Conservation (phyloP, 1,140 invertebrate genomes). For the Drosophila novamexicana region DNA sequence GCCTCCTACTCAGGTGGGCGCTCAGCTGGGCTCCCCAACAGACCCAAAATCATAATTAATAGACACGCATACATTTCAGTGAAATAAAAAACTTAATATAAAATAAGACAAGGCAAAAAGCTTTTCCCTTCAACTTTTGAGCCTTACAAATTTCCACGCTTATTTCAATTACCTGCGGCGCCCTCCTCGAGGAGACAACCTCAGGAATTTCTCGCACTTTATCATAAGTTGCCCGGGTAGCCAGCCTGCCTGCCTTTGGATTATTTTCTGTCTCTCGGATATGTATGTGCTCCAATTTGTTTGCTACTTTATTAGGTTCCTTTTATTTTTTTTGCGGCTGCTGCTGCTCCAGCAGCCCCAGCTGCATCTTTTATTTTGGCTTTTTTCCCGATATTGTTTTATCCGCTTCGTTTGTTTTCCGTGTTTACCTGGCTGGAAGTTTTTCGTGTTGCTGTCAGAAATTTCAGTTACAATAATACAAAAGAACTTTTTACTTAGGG, state of each 20-base stretch:
- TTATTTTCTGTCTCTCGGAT: slow-evolving; percentile 59
- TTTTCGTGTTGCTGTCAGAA: slow-evolving; percentile 63
- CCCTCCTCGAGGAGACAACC: slow-evolving; percentile 36
- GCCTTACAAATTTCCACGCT: slow-evolving; percentile 76
- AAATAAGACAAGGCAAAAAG: slow-evolving; percentile 48
- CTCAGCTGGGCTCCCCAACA: slow-evolving; percentile 46
- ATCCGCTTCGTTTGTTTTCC: slow-evolving; percentile 64
- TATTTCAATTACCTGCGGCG: slow-evolving; percentile 73
- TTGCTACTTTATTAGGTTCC: slow-evolving; percentile 70
- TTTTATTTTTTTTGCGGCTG: neutral
- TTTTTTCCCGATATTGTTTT: slow-evolving; percentile 70
- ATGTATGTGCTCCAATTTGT: slow-evolving; percentile 79
- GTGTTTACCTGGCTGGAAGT: slow-evolving; percentile 60
- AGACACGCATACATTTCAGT: slow-evolving; percentile 66
- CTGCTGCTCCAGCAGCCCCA: slow-evolving; percentile 35
- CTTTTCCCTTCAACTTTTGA: slow-evolving; percentile 53
- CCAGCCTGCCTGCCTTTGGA: slow-evolving; percentile 41
- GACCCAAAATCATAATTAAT: slow-evolving; percentile 75
- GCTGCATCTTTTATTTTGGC: slow-evolving; percentile 50
- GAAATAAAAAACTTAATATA: neutral
- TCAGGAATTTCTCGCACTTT: slow-evolving; percentile 71
- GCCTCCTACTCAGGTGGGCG: slow-evolving; percentile 49
- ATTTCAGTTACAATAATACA: slow-evolving; percentile 73
- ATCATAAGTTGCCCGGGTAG: slow-evolving; percentile 57
- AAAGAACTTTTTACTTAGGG: slow-evolving; percentile 59